Evolutionary conservation across 2,888 invertebrate genomes (phyloP), one percentile per base, ranked within the genome.

Genomic region (Hecatera dysodea): DNA sequence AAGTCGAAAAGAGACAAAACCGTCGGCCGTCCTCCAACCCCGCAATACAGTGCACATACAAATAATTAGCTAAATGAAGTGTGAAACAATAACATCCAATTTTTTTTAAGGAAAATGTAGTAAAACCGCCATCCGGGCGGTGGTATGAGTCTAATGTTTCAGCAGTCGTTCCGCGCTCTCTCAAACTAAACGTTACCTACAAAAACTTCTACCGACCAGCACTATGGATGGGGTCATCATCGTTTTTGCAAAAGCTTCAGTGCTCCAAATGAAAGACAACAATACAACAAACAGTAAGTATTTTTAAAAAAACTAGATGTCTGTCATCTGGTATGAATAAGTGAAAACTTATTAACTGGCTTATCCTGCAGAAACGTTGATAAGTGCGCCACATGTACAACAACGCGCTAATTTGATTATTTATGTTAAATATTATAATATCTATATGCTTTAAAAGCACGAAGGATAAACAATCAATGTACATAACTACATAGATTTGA

Each of bases 401-500:
- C 42, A 62, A 64, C 57, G 55, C 42, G 56, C 57, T 66, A 65
- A 60, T 62, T 57, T 53, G 1, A 50, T 33, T 24, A 22, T 44
- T 5, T 27, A 36, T 62, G 44, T 52, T 79, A 55, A 27, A 36
- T 44, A 56, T 56, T 69, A 69, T 56, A 55, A 78, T 67, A 73
- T 75, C 57, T 65, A 22, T 67, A 84, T 88, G 89, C 89, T 89
- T 89, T 81, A 83, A 67, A 89, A 89, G 88, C 88, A 86, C 68
- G 62, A 79, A 75, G 62, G 78, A 84, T 52, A 78, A 73, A 74
- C 61, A 65, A 69, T 78, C 72, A 78, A 55, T 80, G 57, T 76
- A 74, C 64, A 77, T 82, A 55, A 36, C 8, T 55, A 74, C 66
- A 80, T 55, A 80, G 81, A 76, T 76, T 75, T 72, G 79, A 84